A percentile compares a stretch with the other conserved stretches of the same genome.
Evolutionary conservation across 2,797 vertebrate species (phyloP).

Genomic region (Pangasius larnaudii): DNA sequence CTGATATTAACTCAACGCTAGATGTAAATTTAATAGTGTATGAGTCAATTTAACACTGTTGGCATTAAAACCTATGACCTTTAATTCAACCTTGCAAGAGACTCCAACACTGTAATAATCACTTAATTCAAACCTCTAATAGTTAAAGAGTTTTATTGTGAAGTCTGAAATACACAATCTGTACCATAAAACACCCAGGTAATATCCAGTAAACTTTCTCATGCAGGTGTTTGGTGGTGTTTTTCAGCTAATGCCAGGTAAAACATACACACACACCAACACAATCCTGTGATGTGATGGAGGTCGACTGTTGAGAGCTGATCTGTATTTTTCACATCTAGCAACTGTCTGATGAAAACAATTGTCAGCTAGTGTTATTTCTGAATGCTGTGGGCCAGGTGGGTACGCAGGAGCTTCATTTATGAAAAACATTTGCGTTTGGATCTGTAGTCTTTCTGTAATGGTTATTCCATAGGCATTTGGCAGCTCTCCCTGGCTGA

Average conservation of each 20-base stretch:
- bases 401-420: neutral
- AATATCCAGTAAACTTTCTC: neutral
- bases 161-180: neutral
- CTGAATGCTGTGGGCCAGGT: neutral
- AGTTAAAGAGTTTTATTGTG: neutral
- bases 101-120: neutral
- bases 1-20: neutral
- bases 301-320: neutral
- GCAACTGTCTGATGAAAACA: neutral
- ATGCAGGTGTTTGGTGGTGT: neutral
- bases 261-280: neutral
- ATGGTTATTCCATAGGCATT: neutral
- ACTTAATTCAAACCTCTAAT: neutral
- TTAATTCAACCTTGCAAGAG: neutral
- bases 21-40: neutral
- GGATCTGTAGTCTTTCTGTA: neutral
- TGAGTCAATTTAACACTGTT: neutral
- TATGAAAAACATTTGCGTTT: neutral
- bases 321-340: constrained; percentile 15
- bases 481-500: neutral
- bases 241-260: constrained; percentile 5
- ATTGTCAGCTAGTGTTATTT: neutral
- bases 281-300: neutral
- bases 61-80: neutral
- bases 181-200: neutral